Percentiles rank a stretch among this genome's conserved stretches.
These are phyloP conservation scores for Tipula vernalis DNA, from an alignment of 2,888 invertebrate genomes.

Conservation along the genomic window DNA sequence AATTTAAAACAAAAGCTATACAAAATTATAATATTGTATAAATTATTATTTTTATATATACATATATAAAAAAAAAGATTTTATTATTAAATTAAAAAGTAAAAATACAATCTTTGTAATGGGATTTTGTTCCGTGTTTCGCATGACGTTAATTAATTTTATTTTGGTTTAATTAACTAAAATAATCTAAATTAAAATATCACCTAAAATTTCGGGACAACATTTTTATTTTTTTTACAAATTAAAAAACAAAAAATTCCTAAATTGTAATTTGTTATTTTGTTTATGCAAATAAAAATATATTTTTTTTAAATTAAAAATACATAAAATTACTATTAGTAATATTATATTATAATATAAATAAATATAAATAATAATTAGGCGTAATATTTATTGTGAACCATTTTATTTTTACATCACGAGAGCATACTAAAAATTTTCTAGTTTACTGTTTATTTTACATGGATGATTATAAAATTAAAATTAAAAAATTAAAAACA, in stretches of 20 bases:
- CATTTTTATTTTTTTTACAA: neutral
- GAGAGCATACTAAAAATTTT: neutral
- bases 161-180: neutral
- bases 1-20: neutral
- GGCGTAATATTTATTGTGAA: neutral
- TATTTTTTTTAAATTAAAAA: neutral
- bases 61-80: neutral
- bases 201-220: neutral
- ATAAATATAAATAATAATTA: neutral
- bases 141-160: neutral
- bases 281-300: neutral
- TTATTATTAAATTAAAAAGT: neutral
- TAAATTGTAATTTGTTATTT: neutral
- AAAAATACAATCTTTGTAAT: neutral
- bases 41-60: neutral
- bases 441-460: neutral
- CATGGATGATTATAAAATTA: neutral
- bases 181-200: neutral
- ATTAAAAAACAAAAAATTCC: neutral
- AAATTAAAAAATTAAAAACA: neutral
- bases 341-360: neutral
- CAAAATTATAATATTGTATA: neutral
- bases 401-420: neutral
- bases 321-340: neutral
- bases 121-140: neutral